Conservation (phyloP, 2,113 vertebrate genomes). For the Forbesichthys papilliferus region DNA sequence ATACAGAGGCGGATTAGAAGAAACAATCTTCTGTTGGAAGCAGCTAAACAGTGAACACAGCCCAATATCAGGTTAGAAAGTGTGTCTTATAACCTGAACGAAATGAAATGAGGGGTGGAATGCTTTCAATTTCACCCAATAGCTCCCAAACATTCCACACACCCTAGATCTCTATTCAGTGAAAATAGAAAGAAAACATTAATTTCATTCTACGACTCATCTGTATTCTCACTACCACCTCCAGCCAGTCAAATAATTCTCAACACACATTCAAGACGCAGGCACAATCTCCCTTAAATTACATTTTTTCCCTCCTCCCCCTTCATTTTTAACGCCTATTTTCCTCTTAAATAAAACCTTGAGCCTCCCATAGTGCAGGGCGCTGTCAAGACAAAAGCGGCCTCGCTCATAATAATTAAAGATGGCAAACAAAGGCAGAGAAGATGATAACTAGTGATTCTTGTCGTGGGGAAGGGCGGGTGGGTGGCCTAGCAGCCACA, state of each 20-base stretch:
- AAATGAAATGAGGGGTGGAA: constrained; percentile 16
- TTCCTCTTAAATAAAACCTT: constrained; percentile 14
- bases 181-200: constrained; percentile 28
- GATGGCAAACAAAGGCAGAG: constrained; percentile 6
- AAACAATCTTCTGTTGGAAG: too few species aligned
- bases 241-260: constrained; percentile 16
- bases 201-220: constrained; percentile 51
- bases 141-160: constrained; percentile 17
- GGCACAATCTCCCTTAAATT: constrained; percentile 39
- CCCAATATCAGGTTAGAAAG: too few species aligned
- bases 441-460: constrained; percentile 29
- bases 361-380: constrained; percentile 19
- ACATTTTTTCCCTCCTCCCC: constrained; percentile 19
- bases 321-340: too few species aligned
- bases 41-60: too few species aligned
- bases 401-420: constrained; percentile 23
- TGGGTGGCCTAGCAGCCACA: not conserved
- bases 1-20: constrained; percentile 19
- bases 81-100: too few species aligned
- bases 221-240: constrained; percentile 52
- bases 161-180: constrained; percentile 32
- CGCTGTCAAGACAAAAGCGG: constrained; percentile 28
- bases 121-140: constrained; percentile 40
- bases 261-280: too few species aligned
- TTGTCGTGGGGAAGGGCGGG: not conserved